Percentiles rank a stretch among this genome's conserved stretches.
phyloP scores from a whole-genome alignment of 2,888 invertebrate genomes.

The Xanthorhoe spadicearia region DNA sequence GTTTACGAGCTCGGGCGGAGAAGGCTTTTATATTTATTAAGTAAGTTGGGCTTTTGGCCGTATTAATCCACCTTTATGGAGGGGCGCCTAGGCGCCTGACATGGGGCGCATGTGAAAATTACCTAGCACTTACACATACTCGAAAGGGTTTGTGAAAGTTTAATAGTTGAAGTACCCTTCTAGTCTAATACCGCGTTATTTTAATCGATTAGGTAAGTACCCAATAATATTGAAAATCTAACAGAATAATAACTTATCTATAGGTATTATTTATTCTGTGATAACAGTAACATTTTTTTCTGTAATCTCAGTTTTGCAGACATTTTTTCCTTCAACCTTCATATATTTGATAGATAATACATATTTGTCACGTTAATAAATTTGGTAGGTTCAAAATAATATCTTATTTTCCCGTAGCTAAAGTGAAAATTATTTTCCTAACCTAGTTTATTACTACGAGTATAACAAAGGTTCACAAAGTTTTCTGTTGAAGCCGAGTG shows the following conservation, averaged over 20 bases:
- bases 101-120: constrained; percentile 44
- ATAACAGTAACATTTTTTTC: too few species aligned
- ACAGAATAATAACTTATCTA: too few species aligned
- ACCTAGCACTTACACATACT: constrained; percentile 24
- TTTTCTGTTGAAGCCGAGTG: constrained; percentile 27
- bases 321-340: too few species aligned
- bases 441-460: background rate
- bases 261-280: too few species aligned
- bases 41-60: constrained; percentile 84
- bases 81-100: constrained; percentile 72
- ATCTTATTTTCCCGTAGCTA: background rate
- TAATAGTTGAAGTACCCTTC: background rate
- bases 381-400: too few species aligned
- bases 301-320: too few species aligned
- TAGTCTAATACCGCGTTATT: background rate
- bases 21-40: constrained; percentile 86
- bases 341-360: too few species aligned
- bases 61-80: constrained; percentile 84
- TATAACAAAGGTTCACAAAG: background rate
- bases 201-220: too few species aligned
- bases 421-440: background rate
- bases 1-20: constrained; percentile 80
- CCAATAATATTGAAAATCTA: too few species aligned
- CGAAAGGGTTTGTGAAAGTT: constrained; percentile 2
- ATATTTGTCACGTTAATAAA: too few species aligned